phyloP scores from a whole-genome alignment of 2,888 invertebrate genomes.

The Craniophora ligustri region DNA sequence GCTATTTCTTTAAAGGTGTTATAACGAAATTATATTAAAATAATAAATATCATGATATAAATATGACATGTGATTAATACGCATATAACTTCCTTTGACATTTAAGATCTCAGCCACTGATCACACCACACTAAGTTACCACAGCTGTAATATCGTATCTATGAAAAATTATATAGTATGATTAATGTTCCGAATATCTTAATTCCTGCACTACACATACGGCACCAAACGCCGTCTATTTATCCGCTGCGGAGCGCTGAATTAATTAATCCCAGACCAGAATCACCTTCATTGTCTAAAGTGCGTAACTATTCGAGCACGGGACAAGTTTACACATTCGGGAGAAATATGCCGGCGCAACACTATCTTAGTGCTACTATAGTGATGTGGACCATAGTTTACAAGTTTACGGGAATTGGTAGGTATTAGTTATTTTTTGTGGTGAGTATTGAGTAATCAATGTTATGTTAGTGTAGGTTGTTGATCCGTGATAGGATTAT shows the following conservation, averaged over 20 bases:
- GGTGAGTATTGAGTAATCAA: not conserved
- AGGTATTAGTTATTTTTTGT: not conserved
- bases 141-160: no score
- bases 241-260: slow-evolving; percentile 46
- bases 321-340: slow-evolving; percentile 55
- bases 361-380: slow-evolving; percentile 27
- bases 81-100: no score
- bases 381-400: slow-evolving; percentile 36
- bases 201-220: slow-evolving; percentile 40
- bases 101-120: no score
- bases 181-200: no score
- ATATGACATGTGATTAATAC: no score
- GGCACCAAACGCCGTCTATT: slow-evolving; percentile 28
- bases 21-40: no score
- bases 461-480: not conserved
- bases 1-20: no score
- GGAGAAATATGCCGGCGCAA: slow-evolving; percentile 48
- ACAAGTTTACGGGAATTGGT: not conserved
- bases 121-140: no score
- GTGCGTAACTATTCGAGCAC: slow-evolving; percentile 56
- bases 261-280: slow-evolving; percentile 58
- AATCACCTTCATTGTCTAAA: slow-evolving; percentile 58
- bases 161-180: no score
- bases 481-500: no score
- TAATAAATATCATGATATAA: no score